A percentile compares a stretch with the other conserved stretches of the same genome.
Conservation (phyloP, 2,797 vertebrate species). For the Bufotes viridis region DNA sequence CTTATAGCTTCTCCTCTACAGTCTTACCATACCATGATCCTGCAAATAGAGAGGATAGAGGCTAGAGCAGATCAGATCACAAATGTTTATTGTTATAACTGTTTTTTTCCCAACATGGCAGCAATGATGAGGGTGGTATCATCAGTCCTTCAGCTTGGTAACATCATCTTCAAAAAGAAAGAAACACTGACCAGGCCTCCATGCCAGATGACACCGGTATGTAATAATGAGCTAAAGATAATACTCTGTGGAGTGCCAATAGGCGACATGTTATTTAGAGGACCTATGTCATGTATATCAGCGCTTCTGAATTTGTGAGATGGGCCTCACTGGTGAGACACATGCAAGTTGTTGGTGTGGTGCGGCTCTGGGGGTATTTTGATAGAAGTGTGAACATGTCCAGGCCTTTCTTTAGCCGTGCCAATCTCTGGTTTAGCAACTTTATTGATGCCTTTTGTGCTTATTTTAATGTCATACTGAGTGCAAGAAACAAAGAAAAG, state of each 20-base stretch:
- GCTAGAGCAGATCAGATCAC: background rate
- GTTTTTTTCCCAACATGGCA: slow-evolving; percentile 66
- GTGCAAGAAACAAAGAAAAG: too few species aligned
- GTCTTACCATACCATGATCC: background rate
- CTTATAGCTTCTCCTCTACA: background rate
- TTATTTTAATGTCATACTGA: too few species aligned
- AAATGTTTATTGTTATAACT: background rate
- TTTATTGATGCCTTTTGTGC: too few species aligned
- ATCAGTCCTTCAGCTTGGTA: slow-evolving; percentile 92
- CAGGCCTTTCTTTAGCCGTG: too few species aligned
- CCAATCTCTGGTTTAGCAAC: too few species aligned
- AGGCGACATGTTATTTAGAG: background rate
- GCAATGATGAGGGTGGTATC: slow-evolving; percentile 93
- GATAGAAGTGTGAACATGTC: too few species aligned
- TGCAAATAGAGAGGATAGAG: background rate
- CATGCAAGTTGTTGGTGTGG: too few species aligned
- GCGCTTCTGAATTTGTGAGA: too few species aligned
- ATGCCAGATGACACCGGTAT: slow-evolving; percentile 98
- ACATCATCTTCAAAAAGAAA: slow-evolving; percentile 97
- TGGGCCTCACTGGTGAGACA: too few species aligned
- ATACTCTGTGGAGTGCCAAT: background rate
- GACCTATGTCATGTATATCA: background rate
- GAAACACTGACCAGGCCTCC: slow-evolving; percentile 96
- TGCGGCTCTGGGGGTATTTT: too few species aligned
- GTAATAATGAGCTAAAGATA: background rate